Evolutionary conservation across 2,888 invertebrate genomes (phyloP).

Genomic region (Chelonus formosanus): DNA sequence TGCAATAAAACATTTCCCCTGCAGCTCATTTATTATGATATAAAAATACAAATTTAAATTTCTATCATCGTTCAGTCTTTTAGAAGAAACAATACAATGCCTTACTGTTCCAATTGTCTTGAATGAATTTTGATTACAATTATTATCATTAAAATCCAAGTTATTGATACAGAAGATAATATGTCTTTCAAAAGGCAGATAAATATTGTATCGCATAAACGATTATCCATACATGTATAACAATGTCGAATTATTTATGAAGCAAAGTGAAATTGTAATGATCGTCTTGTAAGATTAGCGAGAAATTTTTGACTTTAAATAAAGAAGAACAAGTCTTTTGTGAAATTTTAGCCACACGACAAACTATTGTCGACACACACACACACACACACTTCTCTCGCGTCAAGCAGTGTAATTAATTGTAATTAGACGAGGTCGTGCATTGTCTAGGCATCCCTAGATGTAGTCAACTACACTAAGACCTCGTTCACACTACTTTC

Average conservation of each 20-base stretch:
- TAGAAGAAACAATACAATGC: too few relatives aligned
- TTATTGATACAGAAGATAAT: too few relatives aligned
- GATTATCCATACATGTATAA: not conserved
- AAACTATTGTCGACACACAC: constrained; percentile 29
- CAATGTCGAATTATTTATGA: constrained; percentile 1
- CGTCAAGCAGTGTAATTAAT: constrained; percentile 30
- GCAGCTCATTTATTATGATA: too few relatives aligned
- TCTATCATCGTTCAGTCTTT: too few relatives aligned
- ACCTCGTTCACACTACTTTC: constrained; percentile 37
- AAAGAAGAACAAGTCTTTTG: constrained; percentile 13
- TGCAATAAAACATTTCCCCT: too few relatives aligned
- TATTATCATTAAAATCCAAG: too few relatives aligned
- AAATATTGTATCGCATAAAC: too few relatives aligned
- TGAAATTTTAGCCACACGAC: constrained; percentile 15
- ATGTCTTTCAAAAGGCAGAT: too few relatives aligned
- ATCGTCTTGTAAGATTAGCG: constrained; percentile 9
- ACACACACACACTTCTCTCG: constrained; percentile 1
- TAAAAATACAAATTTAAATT: too few relatives aligned
- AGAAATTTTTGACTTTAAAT: constrained; percentile 5
- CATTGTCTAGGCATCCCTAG: constrained; percentile 32
- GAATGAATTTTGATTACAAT: too few relatives aligned
- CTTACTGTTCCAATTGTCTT: too few relatives aligned
- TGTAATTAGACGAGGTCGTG: constrained; percentile 39
- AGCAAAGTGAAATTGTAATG: constrained; percentile 17
- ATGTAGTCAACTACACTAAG: constrained; percentile 17